Base-by-base conservation (phyloP, 1,140 invertebrate species). In the Apis cerana region DNA sequence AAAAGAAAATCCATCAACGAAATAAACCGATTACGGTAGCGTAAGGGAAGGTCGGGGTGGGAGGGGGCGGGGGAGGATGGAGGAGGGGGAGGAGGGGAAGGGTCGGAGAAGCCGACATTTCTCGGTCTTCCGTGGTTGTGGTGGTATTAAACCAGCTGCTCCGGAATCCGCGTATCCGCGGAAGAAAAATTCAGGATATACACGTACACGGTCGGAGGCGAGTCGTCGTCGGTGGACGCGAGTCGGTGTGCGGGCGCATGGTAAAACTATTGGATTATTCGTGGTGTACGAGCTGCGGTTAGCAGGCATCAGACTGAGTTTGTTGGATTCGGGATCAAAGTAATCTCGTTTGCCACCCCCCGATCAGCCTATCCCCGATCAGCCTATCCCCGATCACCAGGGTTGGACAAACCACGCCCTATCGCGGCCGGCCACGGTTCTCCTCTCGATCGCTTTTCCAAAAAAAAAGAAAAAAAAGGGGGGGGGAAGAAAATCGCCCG, bases 241-340 rank as follows among this genome's bases (percentile, higher is more conserved):
- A 52, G 64, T 11, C 58, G 4, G 21, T 62, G 71, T 76, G 80
- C 84, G 76, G 83, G 88, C 82, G 88, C 82, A 67, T 58, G 75
- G 80, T 84, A 68, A 75, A 92, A 91, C 92, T 93, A 93, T 93
- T 92, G 91, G 93, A 92, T 93, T 93, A 93, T 93, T 91, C 90
- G 83, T 89, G 80, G 85, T 83, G 85, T 83, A 85, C 75, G 79
- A 87, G 77, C 87, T 83, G 91, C 92, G 92, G 91, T 94, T 93
- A 93, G 90, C 91, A 89, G 93, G 92, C 90, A 93, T 93, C 93
- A 86, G 85, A 80, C 81, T 90, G 89, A 92, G 92, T 94, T 94
- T 94, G 92, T 94, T 91, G 93, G 93, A 94, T 94, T 94, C 93
- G 91, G 93, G 93, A 94, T 94, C 93, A 94, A 89, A 92, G 89